Percentiles rank a stretch among this genome's conserved stretches.
phyloP scores from a whole-genome alignment of 2,888 invertebrate species.

The Tipula unca region DNA sequence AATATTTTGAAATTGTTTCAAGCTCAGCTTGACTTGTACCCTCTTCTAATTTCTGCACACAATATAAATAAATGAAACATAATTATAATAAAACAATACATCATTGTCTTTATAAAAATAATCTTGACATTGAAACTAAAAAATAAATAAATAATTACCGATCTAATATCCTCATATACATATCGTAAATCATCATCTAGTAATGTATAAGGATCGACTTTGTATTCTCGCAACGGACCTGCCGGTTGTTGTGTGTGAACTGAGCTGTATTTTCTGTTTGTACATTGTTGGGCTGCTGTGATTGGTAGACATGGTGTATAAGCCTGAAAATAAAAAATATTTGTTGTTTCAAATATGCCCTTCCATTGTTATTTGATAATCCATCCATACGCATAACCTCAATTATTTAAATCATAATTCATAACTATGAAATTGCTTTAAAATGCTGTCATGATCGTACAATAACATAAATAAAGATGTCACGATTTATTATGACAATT shows the following conservation, averaged over 20 bases:
- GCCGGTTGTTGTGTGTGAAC: conserved; percentile 68
- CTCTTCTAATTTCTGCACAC: conserved; percentile 48
- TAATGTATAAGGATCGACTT: conserved; percentile 78
- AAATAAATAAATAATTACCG: conserved; percentile 49
- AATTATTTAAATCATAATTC: not conserved
- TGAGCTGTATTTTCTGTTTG: conserved; percentile 51
- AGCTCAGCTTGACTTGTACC: conserved; percentile 78
- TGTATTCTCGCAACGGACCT: conserved; percentile 69
- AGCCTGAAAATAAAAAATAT: not conserved
- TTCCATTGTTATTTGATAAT: conserved; percentile 15
- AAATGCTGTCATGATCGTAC: not conserved
- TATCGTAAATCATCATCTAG: conserved; percentile 80
- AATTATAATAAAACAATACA: not conserved
- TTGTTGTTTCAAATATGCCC: not conserved
- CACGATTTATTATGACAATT: not conserved
- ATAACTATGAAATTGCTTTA: not conserved
- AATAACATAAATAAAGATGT: not conserved
- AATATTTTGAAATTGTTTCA: conserved; percentile 88
- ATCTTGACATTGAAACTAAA: not conserved
- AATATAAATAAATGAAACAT: conserved; percentile 20
- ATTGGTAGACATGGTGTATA: conserved; percentile 22
- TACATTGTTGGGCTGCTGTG: not conserved
- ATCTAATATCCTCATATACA: conserved; percentile 76
- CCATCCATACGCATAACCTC: not conserved
- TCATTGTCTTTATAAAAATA: not conserved